Evolutionary conservation across 2,797 vertebrate species (phyloP), one percentile per base, ranked within the genome.

Genomic region (Gymnopithys bicolor): DNA sequence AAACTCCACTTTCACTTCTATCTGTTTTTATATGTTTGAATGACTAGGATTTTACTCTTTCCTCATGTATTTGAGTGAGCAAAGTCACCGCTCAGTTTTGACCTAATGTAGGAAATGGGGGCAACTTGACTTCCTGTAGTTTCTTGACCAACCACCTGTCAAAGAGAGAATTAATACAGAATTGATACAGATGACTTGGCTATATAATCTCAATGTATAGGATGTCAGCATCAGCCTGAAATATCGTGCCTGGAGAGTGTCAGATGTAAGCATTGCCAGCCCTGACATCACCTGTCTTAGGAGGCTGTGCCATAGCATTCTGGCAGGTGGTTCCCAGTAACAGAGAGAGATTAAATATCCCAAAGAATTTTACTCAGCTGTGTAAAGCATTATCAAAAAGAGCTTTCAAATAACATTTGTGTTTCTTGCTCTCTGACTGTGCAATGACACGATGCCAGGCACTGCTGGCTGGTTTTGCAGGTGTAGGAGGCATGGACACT

Each of bases 281-380:
- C 53, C 73, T 96, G 95, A 96, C 82, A 87, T 93, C 87, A 75
- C 46, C 76, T 89, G 77, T 60, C 45, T 55, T 11, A 81, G 67
- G 60, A 95, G 59, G 17, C 60, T 67, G 49, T 0, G 0, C 63
- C 4, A 0, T 63, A 25, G 79, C 55, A 30, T 83, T 87, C 58
- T 83, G 80, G 37, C 69, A 74, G 74, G 73, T 89, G 55, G 18
- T 33, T 93, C 76, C 33, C 16, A 51, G 68, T 58, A 83, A 66
- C 33, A 84, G 46, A 92, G 48, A n/a, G 35, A 88, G 41, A 70
- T 84, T 77, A 71, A 92, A 81, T 75, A 87, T 49, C 59, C 37
- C 25, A 19, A 63, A 63, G 35, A 87, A 81, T 84, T 85, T 53
- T 83, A 88, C 39, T 92, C 49, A 78, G 27, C 52, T 66, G 22